These are phyloP conservation scores for Austrofundulus limnaeus DNA, from an alignment of 2,113 vertebrate genomes.

Conservation along the genomic window DNA sequence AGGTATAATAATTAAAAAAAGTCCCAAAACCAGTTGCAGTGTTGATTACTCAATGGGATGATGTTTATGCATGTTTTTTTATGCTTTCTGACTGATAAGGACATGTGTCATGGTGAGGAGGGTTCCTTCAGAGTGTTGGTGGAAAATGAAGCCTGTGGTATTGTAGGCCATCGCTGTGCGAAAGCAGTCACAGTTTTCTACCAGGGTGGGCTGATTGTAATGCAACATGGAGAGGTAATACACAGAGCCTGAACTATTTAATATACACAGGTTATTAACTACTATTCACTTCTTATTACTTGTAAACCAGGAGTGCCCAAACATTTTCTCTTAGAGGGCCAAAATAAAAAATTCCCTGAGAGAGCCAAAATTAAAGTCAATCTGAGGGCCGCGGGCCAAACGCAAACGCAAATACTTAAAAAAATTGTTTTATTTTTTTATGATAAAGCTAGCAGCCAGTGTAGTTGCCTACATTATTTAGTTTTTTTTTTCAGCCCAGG, in stretches of 20 bases:
- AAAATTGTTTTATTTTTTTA: no score
- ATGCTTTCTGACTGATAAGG: constrained; percentile 70
- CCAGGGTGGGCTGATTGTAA: constrained; percentile 83
- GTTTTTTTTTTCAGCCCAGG: no score
- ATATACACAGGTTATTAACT: no score
- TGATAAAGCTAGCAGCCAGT: no score
- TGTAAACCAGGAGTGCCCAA: no score
- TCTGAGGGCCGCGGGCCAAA: no score
- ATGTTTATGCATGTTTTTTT: not conserved
- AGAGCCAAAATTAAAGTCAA: no score
- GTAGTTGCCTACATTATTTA: no score
- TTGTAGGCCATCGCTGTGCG: constrained; percentile 85
- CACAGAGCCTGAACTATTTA: not conserved
- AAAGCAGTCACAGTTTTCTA: constrained; percentile 85
- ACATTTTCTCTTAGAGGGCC: no score
- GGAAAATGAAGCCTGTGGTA: constrained; percentile 88
- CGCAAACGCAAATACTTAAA: no score
- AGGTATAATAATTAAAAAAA: constrained; percentile 81
- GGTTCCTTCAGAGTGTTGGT: constrained; percentile 90
- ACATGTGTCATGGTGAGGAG: constrained; percentile 82
- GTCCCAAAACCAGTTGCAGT: not conserved
- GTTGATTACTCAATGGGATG: not conserved
- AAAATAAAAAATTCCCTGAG: no score
- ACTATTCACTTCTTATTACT: no score
- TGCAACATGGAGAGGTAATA: constrained; percentile 85